Base-by-base conservation (phyloP, 2,797 vertebrate genomes). In the Yasuhikotakia modesta region DNA sequence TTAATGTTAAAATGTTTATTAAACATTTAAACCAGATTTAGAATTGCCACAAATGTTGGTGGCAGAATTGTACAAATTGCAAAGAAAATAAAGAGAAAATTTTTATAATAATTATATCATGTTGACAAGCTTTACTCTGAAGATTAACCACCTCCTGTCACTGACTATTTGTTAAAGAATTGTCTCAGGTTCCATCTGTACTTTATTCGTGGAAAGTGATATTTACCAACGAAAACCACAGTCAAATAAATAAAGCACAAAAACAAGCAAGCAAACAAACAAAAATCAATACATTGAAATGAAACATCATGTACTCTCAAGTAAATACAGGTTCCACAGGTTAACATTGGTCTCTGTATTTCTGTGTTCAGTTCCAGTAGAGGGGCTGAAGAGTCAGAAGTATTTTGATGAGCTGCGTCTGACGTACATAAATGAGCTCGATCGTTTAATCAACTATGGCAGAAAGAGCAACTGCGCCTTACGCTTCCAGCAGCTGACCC, bases 331-430 rank as follows among this genome's bases (percentile, higher is more conserved):
- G 30, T 39, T 52, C 2, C 2, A 27, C 52, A 48, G 27, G 43
- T 61, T 1, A 35, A 70, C 2, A 21, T 48, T 24, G 5, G 45
- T 39, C 21, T 24, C 45, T 74, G 48, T 78, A 6, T 84, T 58
- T 39, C 7, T 58, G 35, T 70, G 14, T 73, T 70, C 89, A 99
- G 97, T 99, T 94, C 97, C 97, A 75, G 95, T 98, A 73, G 97
- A 99, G 81, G 97, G 97, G 70, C 92, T 99, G 90, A 99, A 98
- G 92, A 97, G 94, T 88, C 97, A 99, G 92, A 96, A 97, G 90
- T 97, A 96, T 88, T 99, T 99, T 8, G 96, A 99, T 86, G 97
- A 99, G 75, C 87, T 99, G 87, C 95, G 97, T 83, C 92, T 95
- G 92, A 97, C 96, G 86, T 99, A 99, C 90, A 98, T 99, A 86